Evolutionary conservation across 2,797 vertebrate genomes (phyloP), one percentile per base, ranked within the genome.

Genomic region (Gymnothorax reevesii): DNA sequence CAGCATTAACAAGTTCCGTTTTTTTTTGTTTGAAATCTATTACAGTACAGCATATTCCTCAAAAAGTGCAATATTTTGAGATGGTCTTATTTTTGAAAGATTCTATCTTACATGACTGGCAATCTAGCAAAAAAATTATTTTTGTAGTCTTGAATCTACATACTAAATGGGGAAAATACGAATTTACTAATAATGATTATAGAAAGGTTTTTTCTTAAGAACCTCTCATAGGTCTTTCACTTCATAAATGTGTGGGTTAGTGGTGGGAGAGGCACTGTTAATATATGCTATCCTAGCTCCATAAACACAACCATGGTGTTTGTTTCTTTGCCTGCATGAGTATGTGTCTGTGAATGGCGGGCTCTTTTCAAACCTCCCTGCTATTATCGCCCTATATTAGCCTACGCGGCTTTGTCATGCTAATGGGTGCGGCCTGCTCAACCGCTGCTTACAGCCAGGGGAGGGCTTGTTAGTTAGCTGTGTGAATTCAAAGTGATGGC

Each of bases 401-500:
- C 25, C 86, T 57, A 88, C 89, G 89, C 87, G 55, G 66, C 89
- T 92, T 95, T 95, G 94, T 94, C 92, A 94, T 95, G 93, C 84
- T 94, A 94, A 95, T 94, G 87, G 71, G 73, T 84, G 87, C 86
- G 88, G 93, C 92, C 92, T 93, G 93, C 87, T 87, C 89, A 90
- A 89, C 93, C 91, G 92, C 92, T 93, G 92, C 86, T 91, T 91
- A 79, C 87, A 90, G 91, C 92, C 92, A 90, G 90, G 91, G 84
- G 94, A 77, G 92, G 93, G 94, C 94, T 95, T 79, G 92, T 94
- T 95, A 94, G 92, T 89, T 92, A 20, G 79, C 79, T 7, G 66
- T 15, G n/a, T n/a, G 54, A 52, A 42, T 73, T 73, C 64, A 57
- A 22, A 27, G 64, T 52, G 64, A 73, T 20, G 60, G 86, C 69